Conservation (phyloP, 2,113 vertebrate species). For the Pseudopipra pipra region DNA sequence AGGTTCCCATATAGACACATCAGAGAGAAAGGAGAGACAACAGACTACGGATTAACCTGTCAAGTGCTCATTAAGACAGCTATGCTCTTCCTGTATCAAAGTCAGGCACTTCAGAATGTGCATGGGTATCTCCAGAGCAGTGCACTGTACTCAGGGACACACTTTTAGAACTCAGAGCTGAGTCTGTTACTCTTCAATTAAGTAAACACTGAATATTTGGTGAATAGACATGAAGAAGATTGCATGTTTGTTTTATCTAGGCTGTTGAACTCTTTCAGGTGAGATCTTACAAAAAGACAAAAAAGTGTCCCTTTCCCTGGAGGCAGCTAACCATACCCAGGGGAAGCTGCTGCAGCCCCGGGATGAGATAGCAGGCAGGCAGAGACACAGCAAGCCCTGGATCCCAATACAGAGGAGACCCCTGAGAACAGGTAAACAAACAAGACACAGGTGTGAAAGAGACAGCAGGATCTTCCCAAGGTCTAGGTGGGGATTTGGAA, state of each 20-base stretch:
- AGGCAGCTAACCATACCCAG: neutral
- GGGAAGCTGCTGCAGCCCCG: neutral
- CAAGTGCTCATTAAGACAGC: neutral
- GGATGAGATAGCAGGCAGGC: neutral
- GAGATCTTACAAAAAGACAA: neutral
- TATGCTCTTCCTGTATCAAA: neutral
- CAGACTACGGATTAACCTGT: neutral
- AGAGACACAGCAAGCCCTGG: neutral
- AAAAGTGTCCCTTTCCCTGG: neutral
- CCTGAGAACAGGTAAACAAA: neutral
- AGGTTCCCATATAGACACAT: neutral
- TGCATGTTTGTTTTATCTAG: neutral
- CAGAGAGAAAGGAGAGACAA: neutral
- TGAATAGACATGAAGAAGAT: neutral
- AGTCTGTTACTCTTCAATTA: neutral
- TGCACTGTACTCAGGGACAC: neutral
- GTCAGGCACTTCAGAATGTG: neutral
- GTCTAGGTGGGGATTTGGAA: neutral
- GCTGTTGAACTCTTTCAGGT: neutral
- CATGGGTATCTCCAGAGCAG: neutral
- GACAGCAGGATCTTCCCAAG: neutral
- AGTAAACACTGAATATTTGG: neutral
- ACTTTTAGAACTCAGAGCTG: accelerated
- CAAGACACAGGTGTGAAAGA: neutral
- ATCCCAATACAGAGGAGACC: neutral